phyloP scores from a whole-genome alignment of 1,140 invertebrate genomes.

The Aphis gossypii region DNA sequence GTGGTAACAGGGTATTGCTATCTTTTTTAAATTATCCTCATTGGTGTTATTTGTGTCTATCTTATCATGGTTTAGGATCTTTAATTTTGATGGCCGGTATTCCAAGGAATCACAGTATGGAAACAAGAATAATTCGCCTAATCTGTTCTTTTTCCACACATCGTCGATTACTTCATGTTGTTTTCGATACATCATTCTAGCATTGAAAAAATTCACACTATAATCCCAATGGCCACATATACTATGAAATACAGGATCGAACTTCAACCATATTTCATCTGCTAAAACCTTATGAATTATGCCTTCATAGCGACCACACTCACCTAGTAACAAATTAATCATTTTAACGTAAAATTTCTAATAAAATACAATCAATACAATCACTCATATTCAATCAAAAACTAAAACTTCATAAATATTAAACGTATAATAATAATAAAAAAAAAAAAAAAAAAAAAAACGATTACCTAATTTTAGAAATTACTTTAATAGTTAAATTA shows the following conservation, averaged over 20 bases:
- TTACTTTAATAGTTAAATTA: too few species aligned
- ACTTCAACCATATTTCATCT: conserved; percentile 76
- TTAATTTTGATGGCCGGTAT: conserved; percentile 32
- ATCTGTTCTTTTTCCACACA: conserved; percentile 57
- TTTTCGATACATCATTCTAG: conserved; percentile 65
- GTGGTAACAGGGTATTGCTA: not conserved
- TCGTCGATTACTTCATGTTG: conserved; percentile 66
- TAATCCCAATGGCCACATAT: conserved; percentile 74
- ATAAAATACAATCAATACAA: not conserved
- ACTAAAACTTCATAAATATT: not conserved
- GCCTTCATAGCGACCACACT: conserved; percentile 69
- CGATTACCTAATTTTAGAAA: too few species aligned
- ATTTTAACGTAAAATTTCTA: not conserved
- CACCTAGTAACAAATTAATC: not conserved
- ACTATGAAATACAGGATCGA: conserved; percentile 75
- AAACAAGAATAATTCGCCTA: conserved; percentile 43
- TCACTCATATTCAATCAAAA: not conserved
- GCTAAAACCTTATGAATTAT: conserved; percentile 77
- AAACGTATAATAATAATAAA: not conserved
- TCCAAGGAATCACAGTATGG: conserved; percentile 13
- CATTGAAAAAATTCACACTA: conserved; percentile 67
- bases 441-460: too few species aligned
- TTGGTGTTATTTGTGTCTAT: not conserved
- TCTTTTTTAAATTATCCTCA: not conserved
- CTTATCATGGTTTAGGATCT: not conserved